Evolutionary conservation across 2,888 invertebrate species (phyloP).

Genomic region (Therioaphis trifolii): DNA sequence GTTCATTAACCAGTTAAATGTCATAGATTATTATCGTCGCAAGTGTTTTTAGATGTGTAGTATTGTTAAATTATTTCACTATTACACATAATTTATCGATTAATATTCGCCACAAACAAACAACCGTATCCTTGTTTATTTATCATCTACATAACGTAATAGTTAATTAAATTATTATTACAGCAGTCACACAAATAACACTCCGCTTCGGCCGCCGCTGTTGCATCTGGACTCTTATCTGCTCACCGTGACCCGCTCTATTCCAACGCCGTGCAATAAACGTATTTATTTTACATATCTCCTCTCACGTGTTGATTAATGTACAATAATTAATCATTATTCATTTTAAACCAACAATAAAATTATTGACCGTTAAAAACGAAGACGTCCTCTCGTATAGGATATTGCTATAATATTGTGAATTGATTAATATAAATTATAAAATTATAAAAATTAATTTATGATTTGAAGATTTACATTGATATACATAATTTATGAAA

Average conservation of each 20-base stretch:
- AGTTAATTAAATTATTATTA: conserved; percentile 12
- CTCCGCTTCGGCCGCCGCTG: neutral
- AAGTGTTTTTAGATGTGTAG: neutral
- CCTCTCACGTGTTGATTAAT: neutral
- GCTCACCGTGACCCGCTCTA: neutral
- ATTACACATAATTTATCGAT: neutral
- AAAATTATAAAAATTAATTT: no score
- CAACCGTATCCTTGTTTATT: neutral
- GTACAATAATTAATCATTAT: neutral
- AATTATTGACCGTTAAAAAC: no score
- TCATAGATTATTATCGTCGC: neutral
- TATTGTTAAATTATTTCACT: no score
- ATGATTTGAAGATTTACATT: no score
- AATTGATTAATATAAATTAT: no score
- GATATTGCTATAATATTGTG: no score
- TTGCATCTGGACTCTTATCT: conserved; percentile 10
- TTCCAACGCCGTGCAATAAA: neutral
- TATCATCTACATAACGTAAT: neutral
- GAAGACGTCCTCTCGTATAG: no score
- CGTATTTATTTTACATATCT: conserved; percentile 36
- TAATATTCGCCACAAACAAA: neutral
- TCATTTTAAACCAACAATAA: no score
- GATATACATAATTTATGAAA: no score
- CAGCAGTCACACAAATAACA: neutral
- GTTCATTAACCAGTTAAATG: neutral